Conservation (phyloP, 2,797 vertebrate genomes). For the Enteromius mattozi region DNA sequence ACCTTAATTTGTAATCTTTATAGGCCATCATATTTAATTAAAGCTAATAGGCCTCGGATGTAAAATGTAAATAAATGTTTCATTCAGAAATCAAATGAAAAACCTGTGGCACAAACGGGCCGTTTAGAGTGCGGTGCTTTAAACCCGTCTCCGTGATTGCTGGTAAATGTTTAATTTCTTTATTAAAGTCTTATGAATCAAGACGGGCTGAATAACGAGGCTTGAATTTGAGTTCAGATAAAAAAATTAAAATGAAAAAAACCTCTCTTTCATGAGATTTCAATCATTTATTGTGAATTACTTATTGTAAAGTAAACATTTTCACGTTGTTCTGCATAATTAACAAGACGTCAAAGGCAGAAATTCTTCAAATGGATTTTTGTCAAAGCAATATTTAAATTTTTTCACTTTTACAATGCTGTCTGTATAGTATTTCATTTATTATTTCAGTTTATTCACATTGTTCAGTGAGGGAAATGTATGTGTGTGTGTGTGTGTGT, state of each 20-base stretch:
- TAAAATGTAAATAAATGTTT: conserved; percentile 44
- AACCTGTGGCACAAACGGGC: background rate
- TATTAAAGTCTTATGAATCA: conserved; percentile 34
- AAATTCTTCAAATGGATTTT: background rate
- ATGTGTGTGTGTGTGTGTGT: no score
- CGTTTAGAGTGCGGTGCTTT: background rate
- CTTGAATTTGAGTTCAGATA: conserved; percentile 13
- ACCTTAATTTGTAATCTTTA: background rate
- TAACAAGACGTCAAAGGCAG: background rate
- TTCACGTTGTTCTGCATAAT: background rate
- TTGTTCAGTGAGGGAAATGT: background rate
- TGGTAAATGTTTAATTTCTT: conserved; percentile 35
- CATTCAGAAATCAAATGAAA: conserved; percentile 23
- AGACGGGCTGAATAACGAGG: conserved; percentile 13
- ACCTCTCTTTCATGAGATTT: background rate
- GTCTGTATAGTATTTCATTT: background rate
- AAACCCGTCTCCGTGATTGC: conserved; percentile 7
- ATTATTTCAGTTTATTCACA: background rate
- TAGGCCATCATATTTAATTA: conserved; percentile 22
- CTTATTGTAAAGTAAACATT: background rate
- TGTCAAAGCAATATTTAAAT: background rate
- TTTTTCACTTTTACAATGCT: background rate
- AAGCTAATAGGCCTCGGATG: conserved; percentile 11
- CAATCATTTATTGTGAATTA: conserved; percentile 23
- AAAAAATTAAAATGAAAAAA: conserved; percentile 4